phyloP scores from a whole-genome alignment of 2,888 invertebrate genomes.

The Melanostoma mellinum region DNA sequence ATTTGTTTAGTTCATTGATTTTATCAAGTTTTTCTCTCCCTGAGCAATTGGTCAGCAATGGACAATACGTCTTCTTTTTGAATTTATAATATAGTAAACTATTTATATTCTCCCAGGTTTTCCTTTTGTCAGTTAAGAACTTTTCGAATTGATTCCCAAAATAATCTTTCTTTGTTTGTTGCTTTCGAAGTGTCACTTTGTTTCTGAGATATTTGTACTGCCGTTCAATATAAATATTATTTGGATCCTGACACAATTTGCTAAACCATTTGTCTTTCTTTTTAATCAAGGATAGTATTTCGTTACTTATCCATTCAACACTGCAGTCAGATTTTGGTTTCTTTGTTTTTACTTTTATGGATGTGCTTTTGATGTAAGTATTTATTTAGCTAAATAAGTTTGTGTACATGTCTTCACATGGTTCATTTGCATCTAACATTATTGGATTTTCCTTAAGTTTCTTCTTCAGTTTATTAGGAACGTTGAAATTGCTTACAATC shows the following conservation, averaged over 20 bases:
- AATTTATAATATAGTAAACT: neutral
- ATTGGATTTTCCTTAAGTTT: neutral
- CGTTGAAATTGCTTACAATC: too few species aligned
- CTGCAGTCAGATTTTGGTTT: too few species aligned
- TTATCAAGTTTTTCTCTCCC: neutral
- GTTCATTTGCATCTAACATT: neutral
- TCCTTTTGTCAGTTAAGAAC: too few species aligned
- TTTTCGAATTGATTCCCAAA: too few species aligned
- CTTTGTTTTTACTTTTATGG: too few species aligned
- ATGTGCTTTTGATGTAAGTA: too few species aligned
- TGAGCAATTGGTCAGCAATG: neutral
- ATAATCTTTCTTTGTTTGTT: too few species aligned
- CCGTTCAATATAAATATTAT: neutral
- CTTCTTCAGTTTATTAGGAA: neutral
- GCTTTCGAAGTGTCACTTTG: neutral
- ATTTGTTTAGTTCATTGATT: constrained; percentile 2
- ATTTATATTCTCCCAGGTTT: neutral
- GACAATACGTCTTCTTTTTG: neutral
- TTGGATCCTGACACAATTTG: too few species aligned
- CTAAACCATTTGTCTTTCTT: too few species aligned
- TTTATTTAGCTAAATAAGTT: too few species aligned
- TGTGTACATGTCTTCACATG: neutral
- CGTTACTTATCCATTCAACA: too few species aligned
- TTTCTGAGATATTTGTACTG: neutral
- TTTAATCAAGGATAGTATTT: too few species aligned